Percentiles rank a stretch among this genome's conserved stretches.
Conservation (phyloP, 2,888 invertebrate species). For the Leucophora obtusa region DNA sequence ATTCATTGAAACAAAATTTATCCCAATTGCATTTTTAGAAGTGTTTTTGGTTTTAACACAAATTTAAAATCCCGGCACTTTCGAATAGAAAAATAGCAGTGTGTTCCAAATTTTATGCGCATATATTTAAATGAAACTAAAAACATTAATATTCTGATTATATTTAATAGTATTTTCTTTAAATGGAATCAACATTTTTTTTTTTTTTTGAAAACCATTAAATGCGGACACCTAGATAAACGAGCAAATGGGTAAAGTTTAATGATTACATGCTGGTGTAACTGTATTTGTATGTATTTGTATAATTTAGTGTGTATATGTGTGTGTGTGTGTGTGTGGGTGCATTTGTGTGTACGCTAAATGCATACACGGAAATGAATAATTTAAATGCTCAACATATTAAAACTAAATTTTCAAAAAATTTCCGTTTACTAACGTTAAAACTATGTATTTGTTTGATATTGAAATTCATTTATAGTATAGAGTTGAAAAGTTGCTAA, state of each 20-base stretch:
- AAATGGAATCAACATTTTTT: background rate
- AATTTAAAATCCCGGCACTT: background rate
- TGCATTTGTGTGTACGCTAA: background rate
- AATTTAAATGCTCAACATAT: conserved; percentile 58
- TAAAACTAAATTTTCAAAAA: conserved; percentile 51
- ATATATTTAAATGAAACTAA: background rate
- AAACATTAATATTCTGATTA: background rate
- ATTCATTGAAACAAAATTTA: background rate
- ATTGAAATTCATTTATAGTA: conserved; percentile 33
- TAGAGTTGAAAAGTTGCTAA: no score
- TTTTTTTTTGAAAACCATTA: conserved; percentile 3
- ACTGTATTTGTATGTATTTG: conserved; percentile 6
- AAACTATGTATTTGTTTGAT: conserved; percentile 40
- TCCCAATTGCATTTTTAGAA: background rate
- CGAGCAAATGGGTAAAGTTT: conserved; percentile 36
- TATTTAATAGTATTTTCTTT: background rate
- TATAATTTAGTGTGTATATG: background rate
- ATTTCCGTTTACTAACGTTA: conserved; percentile 27
- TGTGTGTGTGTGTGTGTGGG: conserved; percentile 14
- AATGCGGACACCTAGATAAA: conserved; percentile 29
- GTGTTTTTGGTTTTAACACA: background rate
- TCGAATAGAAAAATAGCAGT: background rate
- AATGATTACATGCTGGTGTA: conserved; percentile 33
- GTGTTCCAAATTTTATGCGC: background rate
- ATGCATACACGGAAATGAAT: conserved; percentile 52